A percentile compares a stretch with the other conserved stretches of the same genome.
Evolutionary conservation across 2,888 invertebrate species (phyloP).

Genomic region (Cryptus viduatorius): DNA sequence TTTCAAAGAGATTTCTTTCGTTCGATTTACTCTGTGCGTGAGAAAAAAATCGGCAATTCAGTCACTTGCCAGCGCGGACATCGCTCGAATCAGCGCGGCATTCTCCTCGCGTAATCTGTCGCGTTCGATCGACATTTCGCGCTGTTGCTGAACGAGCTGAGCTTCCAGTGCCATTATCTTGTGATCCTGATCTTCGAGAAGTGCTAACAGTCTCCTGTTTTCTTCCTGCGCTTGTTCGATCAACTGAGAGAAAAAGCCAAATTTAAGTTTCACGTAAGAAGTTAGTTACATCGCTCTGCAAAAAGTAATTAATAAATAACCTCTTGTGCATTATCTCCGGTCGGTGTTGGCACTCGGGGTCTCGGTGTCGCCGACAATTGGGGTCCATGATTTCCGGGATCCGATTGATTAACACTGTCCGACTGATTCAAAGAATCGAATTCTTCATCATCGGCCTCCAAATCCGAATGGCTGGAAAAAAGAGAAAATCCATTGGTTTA

Average conservation of each 20-base stretch:
- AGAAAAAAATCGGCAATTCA: slow-evolving; percentile 59
- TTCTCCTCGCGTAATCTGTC: slow-evolving; percentile 83
- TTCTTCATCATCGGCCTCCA: slow-evolving; percentile 88
- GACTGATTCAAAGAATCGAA: slow-evolving; percentile 86
- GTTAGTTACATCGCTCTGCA: not conserved
- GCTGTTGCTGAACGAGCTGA: slow-evolving; percentile 81
- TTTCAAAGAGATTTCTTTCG: slow-evolving; percentile 52
- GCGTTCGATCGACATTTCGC: slow-evolving; percentile 81
- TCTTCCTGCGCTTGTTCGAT: slow-evolving; percentile 84
- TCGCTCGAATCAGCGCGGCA: slow-evolving; percentile 82
- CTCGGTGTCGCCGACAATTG: slow-evolving; percentile 76
- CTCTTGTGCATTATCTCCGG: slow-evolving; percentile 83
- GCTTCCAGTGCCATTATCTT: slow-evolving; percentile 83
- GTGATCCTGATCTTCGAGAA: slow-evolving; percentile 83
- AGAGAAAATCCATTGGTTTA: slow-evolving; percentile 47
- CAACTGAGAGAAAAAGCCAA: slow-evolving; percentile 72
- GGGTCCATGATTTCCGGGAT: slow-evolving; percentile 79
- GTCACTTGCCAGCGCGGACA: slow-evolving; percentile 82
- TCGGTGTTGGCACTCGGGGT: slow-evolving; percentile 83
- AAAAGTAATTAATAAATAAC: slow-evolving; percentile 70
- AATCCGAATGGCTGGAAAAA: slow-evolving; percentile 86
- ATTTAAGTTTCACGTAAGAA: not conserved
- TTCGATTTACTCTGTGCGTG: slow-evolving; percentile 26
- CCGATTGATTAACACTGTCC: slow-evolving; percentile 81
- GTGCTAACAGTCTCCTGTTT: slow-evolving; percentile 82